Conservation (phyloP, 2,113 vertebrate genomes). For the Ellobius talpinus region DNA sequence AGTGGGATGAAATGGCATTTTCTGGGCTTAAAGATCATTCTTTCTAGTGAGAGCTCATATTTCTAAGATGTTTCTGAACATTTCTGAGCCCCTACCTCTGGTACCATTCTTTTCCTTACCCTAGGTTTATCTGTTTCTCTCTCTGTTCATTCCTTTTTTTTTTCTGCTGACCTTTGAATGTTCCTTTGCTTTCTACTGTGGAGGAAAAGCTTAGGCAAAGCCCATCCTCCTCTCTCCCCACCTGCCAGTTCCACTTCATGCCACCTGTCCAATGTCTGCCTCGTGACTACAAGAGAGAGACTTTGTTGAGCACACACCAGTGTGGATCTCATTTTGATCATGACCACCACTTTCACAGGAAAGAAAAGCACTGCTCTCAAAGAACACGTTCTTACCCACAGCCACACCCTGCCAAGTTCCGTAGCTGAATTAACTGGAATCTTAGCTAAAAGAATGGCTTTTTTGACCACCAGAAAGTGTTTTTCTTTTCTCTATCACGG, state of each 20-base stretch:
- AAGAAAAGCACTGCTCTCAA: conserved; percentile 38
- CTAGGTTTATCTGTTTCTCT: conserved; percentile 69
- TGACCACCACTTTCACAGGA: not conserved
- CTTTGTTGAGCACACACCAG: not conserved
- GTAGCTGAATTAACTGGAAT: conserved; percentile 14
- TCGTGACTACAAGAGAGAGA: not conserved
- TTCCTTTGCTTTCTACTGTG: conserved; percentile 71
- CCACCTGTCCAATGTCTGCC: not conserved
- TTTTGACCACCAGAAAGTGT: not conserved
- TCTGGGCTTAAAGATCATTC: conserved; percentile 25
- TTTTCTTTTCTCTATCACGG: conserved; percentile 36
- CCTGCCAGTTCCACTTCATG: not conserved
- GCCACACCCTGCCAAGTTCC: not conserved
- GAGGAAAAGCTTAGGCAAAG: conserved; percentile 76
- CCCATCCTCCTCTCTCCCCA: not conserved
- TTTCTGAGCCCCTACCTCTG: not conserved
- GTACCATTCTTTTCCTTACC: conserved; percentile 46
- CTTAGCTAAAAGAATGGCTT: not conserved
- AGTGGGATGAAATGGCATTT: not conserved
- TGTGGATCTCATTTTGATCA: conserved; percentile 7
- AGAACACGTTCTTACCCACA: not conserved
- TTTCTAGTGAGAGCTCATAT: conserved; percentile 6
- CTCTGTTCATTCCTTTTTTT: conserved; percentile 67
- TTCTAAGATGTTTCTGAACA: conserved; percentile 14
- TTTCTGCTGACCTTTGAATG: conserved; percentile 75